Conservation (phyloP, 30 jellyfish, hydroid and myxozoan genomes). For the Cassiopea xamachana region DNA sequence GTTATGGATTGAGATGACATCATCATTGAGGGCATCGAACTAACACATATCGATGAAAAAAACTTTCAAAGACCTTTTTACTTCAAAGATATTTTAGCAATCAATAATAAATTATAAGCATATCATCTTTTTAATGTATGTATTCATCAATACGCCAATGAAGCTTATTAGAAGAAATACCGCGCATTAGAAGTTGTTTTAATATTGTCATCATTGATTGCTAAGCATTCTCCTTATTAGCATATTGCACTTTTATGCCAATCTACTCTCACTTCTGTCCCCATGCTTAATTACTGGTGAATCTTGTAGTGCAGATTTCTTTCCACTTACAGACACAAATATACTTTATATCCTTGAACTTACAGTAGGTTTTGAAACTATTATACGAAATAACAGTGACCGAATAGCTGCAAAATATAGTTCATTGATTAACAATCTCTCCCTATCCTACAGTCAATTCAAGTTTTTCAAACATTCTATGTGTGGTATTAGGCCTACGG, state of each 20-base stretch:
- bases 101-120: background rate
- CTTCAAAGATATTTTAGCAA: background rate
- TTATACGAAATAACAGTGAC: background rate
- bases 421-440: background rate
- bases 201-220: background rate
- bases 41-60: background rate
- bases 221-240: background rate
- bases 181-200: slow-evolving; percentile 20
- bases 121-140: background rate
- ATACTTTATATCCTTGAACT: background rate
- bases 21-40: background rate
- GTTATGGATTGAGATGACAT: background rate
- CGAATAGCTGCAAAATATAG: background rate
- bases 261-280: background rate
- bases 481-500: background rate
- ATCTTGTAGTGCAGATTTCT: background rate
- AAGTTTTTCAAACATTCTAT: background rate
- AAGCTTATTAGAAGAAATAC: background rate
- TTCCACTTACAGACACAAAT: background rate
- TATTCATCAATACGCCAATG: background rate
- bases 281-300: background rate
- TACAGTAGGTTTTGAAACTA: background rate
- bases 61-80: background rate
- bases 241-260: background rate
- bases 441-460: background rate